Base-by-base conservation (phyloP, 1,140 invertebrate species). In the Ruditapes philippinarum region DNA sequence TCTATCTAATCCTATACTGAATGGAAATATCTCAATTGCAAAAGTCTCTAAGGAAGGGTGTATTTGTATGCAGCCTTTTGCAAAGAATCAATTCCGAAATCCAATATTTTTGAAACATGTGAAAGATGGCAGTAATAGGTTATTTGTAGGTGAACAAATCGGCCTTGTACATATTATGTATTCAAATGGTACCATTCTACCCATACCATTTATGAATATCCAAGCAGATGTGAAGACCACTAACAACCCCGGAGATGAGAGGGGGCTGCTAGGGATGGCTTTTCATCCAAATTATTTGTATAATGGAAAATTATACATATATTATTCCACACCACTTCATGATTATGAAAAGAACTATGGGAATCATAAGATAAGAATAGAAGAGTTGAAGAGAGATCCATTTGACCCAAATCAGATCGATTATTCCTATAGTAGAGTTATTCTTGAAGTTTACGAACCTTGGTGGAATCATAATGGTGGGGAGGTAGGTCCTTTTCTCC, bases 391-490 rank as follows among this genome's bases (percentile, higher is more conserved):
- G n/a, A 92, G 93, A 25, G 83, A 51, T 1, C 17, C 36, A 11
- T n/a, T 60, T 14, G 68, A 95, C 78, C 86, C 89, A 22, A 91
- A 95, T 76, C 60, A 65, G 49, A 93, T 90, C 0, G 91, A 95
- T 74, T 11, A 14, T 0, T 62, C 25, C 14, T 92, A 91, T 5
- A 94, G 95, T 70, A 89, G 91, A 68, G 74, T 93, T 38, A 25
- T 95, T 0, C 38, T 95, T 31, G 93, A 95, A 83, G 89, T 95
- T 31, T 25, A 89, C 12, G 84, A 95, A 81, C 95, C 95, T 7
- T 95, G 90, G 62, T 91, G 91, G 73, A 95, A 95, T 68, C 95
- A 95, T 83, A 95, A 95, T 85, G 95, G 95, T 19, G 95, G 95
- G 36, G 94, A 95, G 94, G 95, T 95, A 85, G 85, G 9, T 11